Evolutionary conservation across 2,113 vertebrate genomes (phyloP).

Genomic region (Alces alces): DNA sequence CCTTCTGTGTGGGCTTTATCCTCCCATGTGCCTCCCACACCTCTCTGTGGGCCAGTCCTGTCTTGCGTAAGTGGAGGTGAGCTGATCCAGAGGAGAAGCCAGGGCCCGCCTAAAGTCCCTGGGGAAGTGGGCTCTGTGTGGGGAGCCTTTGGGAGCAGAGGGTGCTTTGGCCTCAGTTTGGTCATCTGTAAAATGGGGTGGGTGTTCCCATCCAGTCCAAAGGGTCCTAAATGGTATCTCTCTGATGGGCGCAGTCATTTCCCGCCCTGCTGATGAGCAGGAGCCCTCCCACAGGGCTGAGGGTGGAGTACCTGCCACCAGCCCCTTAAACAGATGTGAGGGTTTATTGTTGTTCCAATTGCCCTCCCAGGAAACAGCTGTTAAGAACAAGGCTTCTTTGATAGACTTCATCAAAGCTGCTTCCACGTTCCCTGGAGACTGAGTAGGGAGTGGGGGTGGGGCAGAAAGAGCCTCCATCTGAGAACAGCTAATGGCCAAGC

Average conservation of each 20-base stretch:
- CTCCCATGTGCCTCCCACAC: background rate
- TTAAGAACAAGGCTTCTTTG: slow-evolving; percentile 38
- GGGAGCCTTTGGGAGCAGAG: background rate
- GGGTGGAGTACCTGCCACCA: background rate
- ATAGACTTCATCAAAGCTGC: slow-evolving; percentile 42
- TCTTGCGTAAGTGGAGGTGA: background rate
- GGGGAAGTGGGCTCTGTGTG: background rate
- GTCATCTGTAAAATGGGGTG: background rate
- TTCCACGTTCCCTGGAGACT: background rate
- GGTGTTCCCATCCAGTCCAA: background rate
- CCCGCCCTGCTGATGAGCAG: background rate
- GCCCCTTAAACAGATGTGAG: background rate
- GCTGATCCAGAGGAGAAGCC: background rate
- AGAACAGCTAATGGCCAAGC: slow-evolving; percentile 23
- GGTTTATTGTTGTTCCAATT: background rate
- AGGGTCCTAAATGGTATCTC: background rate
- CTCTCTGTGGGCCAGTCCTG: background rate
- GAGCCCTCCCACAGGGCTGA: background rate
- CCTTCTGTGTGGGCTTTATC: background rate
- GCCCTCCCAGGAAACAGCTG: slow-evolving; percentile 25
- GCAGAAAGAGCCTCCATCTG: background rate
- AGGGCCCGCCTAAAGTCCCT: background rate
- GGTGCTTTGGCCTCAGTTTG: background rate
- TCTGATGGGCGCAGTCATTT: background rate
- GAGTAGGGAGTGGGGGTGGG: background rate